Conservation (phyloP, 2,888 invertebrate genomes). For the Hirtodrosophila histrioides region DNA sequence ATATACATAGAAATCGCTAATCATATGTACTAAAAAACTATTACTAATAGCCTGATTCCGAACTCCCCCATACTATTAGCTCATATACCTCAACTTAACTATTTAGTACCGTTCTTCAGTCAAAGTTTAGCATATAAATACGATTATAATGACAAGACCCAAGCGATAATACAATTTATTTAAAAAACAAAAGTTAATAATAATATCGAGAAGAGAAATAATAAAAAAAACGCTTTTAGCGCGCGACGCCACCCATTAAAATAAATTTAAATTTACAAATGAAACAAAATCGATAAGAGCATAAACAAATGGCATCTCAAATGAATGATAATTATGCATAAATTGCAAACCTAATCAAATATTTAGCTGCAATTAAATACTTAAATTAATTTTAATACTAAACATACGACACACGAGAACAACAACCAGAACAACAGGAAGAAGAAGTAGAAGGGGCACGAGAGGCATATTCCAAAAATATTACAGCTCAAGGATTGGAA, state of each 20-base stretch:
- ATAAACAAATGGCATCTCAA: conserved; percentile 14
- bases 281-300: conserved; percentile 7
- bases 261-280: conserved; percentile 42
- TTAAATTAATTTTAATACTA: conserved; percentile 57
- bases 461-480: conserved; percentile 26
- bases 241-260: conserved; percentile 79
- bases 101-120: conserved; percentile 56
- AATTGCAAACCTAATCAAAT: conserved; percentile 63
- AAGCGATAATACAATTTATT: conserved; percentile 18
- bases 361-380: conserved; percentile 77
- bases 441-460: conserved; percentile 16
- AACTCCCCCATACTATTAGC: conserved; percentile 15
- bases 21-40: conserved; percentile 15
- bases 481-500: conserved; percentile 12
- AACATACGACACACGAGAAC: conserved; percentile 15
- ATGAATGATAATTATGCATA: conserved; percentile 37
- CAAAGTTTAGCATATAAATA: conserved; percentile 55
- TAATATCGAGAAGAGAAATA: neutral
- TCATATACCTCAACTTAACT: conserved; percentile 15
- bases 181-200: conserved; percentile 1
- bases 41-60: neutral
- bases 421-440: conserved; percentile 16
- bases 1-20: conserved; percentile 12
- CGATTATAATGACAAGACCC: conserved; percentile 22
- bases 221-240: conserved; percentile 67